Evolutionary conservation across 2,797 vertebrate genomes (phyloP).

Genomic region (Poeciliopsis paucimaculata): DNA sequence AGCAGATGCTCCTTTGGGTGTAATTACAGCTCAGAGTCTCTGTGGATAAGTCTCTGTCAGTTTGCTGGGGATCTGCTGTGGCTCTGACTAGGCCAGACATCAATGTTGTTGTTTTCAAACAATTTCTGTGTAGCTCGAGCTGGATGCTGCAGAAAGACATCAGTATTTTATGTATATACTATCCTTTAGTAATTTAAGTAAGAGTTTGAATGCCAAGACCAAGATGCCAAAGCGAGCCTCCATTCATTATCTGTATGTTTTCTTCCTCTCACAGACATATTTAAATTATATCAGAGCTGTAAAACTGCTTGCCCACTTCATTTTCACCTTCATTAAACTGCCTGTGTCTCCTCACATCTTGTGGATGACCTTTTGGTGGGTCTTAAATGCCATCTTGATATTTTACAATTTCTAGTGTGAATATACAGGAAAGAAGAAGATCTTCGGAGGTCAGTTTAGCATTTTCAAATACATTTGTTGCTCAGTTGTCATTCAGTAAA

Average conservation of each 20-base stretch:
- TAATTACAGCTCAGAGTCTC: not conserved
- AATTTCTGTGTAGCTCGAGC: not conserved
- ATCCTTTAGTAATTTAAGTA: not conserved
- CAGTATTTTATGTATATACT: not conserved
- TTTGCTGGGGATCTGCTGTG: not conserved
- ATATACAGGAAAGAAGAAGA: not conserved
- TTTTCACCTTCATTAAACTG: constrained; percentile 10
- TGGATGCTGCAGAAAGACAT: not conserved
- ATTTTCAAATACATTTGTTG: constrained; percentile 2
- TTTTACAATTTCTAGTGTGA: not conserved
- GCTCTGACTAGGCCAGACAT: not conserved
- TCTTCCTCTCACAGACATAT: not conserved
- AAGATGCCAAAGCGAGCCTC: not conserved
- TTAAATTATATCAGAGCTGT: not conserved
- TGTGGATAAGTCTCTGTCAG: not conserved
- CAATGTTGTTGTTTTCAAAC: not conserved
- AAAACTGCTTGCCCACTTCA: not conserved
- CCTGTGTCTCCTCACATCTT: not conserved
- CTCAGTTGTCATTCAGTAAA: not conserved
- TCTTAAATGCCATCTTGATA: constrained; percentile 16
- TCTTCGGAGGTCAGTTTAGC: not conserved
- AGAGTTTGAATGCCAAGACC: not conserved
- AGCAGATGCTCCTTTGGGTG: not conserved
- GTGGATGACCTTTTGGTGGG: not conserved
- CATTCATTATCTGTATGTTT: not conserved